These are phyloP conservation scores for Drosophila longiperda DNA, from an alignment of 2,888 invertebrate genomes.

Conservation along the genomic window DNA sequence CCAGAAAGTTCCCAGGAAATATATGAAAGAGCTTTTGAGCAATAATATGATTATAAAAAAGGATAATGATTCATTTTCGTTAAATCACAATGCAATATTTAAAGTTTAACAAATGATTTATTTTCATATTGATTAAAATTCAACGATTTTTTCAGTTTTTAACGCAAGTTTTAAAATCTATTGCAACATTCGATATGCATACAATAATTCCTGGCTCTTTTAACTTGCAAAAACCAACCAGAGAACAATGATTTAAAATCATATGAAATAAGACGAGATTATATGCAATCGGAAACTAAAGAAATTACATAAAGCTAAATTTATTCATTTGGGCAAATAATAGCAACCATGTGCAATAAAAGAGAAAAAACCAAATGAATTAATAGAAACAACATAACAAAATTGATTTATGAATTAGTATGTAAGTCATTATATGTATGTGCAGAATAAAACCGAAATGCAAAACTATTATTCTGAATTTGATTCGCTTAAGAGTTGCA, in stretches of 20 bases:
- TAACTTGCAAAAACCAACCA: slow-evolving; percentile 28
- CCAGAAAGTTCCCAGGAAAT: slow-evolving; percentile 39
- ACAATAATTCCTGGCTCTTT: slow-evolving; percentile 47
- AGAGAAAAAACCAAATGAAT: slow-evolving; percentile 40
- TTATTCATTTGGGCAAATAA: slow-evolving; percentile 43
- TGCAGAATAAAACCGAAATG: slow-evolving; percentile 69
- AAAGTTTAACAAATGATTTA: background rate
- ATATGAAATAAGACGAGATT: slow-evolving; percentile 11
- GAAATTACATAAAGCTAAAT: background rate
- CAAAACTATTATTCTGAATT: slow-evolving; percentile 12
- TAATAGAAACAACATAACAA: slow-evolving; percentile 55
- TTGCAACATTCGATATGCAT: slow-evolving; percentile 27
- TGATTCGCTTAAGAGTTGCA: background rate
- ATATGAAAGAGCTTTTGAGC: slow-evolving; percentile 30
- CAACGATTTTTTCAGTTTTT: slow-evolving; percentile 25
- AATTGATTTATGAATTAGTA: slow-evolving; percentile 71
- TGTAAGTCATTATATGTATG: slow-evolving; percentile 68
- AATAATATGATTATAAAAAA: slow-evolving; percentile 8
- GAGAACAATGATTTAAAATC: slow-evolving; percentile 16
- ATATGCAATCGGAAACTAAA: slow-evolving; percentile 3
- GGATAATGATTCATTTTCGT: slow-evolving; percentile 1
- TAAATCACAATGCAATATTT: slow-evolving; percentile 10
- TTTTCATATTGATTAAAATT: slow-evolving; percentile 12
- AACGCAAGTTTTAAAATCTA: slow-evolving; percentile 43
- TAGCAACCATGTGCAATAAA: slow-evolving; percentile 29